phyloP scores from a whole-genome alignment of 2,113 vertebrate genomes.

The Phoxinus phoxinus region DNA sequence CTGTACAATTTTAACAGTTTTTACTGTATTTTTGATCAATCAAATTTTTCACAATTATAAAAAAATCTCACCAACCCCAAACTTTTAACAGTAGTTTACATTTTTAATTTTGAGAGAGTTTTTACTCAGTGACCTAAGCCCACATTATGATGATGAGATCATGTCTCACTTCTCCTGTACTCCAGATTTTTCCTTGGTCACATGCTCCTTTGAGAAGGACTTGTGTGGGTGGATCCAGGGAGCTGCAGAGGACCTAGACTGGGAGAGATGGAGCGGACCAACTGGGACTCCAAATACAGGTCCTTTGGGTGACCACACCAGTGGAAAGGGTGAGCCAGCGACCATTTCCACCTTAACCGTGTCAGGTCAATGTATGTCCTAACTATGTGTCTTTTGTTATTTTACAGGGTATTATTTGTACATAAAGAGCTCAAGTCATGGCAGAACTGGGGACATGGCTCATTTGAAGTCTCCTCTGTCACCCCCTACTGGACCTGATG shows the following conservation, averaged over 20 bases:
- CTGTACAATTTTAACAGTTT: background rate
- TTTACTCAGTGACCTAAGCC: background rate
- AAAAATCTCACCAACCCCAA: background rate
- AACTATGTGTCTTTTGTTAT: background rate
- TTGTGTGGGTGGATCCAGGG: constrained; percentile 74
- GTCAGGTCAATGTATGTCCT: background rate
- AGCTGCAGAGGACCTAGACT: constrained; percentile 68
- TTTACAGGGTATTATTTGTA: constrained; percentile 75
- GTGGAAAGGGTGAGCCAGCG: constrained; percentile 64
- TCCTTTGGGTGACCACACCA: constrained; percentile 75
- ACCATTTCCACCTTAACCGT: background rate
- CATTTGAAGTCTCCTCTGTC: constrained; percentile 72
- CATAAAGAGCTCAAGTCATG: constrained; percentile 67
- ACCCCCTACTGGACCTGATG: constrained; percentile 69
- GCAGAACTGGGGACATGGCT: constrained; percentile 59
- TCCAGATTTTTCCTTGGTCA: constrained; percentile 61
- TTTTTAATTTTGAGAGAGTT: background rate
- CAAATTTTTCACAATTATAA: background rate
- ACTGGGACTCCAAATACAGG: constrained; percentile 73
- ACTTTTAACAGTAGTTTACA: background rate
- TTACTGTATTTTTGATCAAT: background rate
- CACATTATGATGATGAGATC: background rate
- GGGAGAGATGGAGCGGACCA: constrained; percentile 66
- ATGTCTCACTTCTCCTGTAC: constrained; percentile 1
- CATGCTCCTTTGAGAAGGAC: constrained; percentile 73